Percentiles rank a stretch among this genome's conserved stretches.
These are phyloP conservation scores for Phocides pigmalion DNA, from an alignment of 1,140 invertebrate species.

Conservation along the genomic window DNA sequence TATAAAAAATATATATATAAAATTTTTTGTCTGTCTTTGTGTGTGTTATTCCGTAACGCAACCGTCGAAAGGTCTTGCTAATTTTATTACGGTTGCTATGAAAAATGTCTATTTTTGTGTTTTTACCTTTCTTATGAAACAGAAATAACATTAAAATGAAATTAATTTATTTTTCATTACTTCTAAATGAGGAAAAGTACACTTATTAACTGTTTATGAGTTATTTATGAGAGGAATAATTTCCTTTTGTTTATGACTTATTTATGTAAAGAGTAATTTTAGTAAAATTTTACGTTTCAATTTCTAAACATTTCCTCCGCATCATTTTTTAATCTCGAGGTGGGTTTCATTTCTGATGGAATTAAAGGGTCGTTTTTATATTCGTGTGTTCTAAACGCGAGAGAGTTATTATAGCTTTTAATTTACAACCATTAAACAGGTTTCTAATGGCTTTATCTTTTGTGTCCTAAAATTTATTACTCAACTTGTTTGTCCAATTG, in stretches of 20 bases:
- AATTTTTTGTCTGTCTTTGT: no score
- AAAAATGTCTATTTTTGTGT: no score
- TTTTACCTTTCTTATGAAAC: no score
- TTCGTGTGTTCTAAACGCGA: neutral
- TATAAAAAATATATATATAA: no score
- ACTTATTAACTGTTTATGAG: constrained; percentile 20
- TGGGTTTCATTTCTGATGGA: constrained; percentile 7
- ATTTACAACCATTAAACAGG: neutral
- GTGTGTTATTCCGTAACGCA: no score
- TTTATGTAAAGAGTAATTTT: constrained; percentile 18
- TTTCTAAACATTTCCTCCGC: constrained; percentile 4
- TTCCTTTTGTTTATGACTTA: neutral
- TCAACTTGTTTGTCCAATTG: neutral
- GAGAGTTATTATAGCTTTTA: constrained; percentile 10
- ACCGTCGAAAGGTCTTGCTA: no score
- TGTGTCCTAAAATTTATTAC: neutral
- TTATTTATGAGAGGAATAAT: no score
- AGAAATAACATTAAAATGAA: no score
- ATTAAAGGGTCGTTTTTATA: constrained; percentile 20
- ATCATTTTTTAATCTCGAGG: constrained; percentile 5
- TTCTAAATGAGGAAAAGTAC: constrained; percentile 1
- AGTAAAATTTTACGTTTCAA: constrained; percentile 3
- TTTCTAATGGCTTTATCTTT: constrained; percentile 2
- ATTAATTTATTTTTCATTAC: neutral
- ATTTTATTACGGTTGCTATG: no score